phyloP scores from a whole-genome alignment of 2,113 vertebrate genomes.

The Romanogobio albipinnatus region DNA sequence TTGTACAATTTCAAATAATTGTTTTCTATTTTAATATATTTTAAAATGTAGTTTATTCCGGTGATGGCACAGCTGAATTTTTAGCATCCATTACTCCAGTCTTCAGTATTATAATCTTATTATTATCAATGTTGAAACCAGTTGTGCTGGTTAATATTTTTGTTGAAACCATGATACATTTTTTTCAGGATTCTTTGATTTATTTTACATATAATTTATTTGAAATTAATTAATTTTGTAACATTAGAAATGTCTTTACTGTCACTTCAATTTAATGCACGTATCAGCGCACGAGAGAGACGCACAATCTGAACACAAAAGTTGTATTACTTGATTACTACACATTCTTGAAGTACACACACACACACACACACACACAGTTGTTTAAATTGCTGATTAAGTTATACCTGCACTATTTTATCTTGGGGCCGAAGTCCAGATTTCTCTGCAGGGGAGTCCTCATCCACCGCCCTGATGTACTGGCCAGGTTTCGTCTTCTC shows the following conservation, averaged over 20 bases:
- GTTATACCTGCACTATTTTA: slow-evolving; percentile 87
- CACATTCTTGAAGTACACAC: background rate
- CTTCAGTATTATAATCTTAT: background rate
- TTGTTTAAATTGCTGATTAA: background rate
- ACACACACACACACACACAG: background rate
- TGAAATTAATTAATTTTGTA: too few species aligned
- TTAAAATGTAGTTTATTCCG: background rate
- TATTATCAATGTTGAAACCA: background rate
- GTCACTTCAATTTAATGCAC: too few species aligned
- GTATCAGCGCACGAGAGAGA: background rate
- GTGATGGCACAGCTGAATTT: background rate
- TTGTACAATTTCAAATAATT: background rate
- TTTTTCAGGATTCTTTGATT: too few species aligned
- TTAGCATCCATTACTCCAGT: background rate
- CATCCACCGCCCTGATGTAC: slow-evolving; percentile 93
- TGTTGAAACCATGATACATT: background rate
- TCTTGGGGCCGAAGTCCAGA: slow-evolving; percentile 91
- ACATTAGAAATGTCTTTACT: too few species aligned
- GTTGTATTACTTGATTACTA: background rate
- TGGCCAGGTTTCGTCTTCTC: slow-evolving; percentile 92
- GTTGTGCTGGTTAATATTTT: background rate
- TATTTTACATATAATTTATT: too few species aligned
- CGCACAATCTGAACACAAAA: background rate
- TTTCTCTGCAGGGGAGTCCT: slow-evolving; percentile 83
- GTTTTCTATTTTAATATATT: background rate